Conservation (phyloP, 2,797 vertebrate genomes). For the Sandelia bainsii region DNA sequence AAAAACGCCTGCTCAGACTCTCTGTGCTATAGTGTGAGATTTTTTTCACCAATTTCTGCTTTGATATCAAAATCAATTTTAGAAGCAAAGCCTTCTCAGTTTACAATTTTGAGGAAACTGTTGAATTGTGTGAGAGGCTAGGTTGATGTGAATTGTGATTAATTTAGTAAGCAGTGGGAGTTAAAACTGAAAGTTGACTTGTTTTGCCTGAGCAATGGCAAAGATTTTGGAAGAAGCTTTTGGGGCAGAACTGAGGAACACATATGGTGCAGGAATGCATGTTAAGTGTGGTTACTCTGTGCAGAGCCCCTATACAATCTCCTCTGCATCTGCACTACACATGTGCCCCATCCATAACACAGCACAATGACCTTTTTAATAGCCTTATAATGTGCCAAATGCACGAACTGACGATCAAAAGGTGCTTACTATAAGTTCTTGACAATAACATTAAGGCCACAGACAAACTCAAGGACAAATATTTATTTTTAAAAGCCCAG, state of each 20-base stretch:
- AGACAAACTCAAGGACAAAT: constrained; percentile 20
- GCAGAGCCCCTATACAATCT: constrained; percentile 46
- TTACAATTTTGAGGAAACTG: constrained; percentile 13
- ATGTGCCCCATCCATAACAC: constrained; percentile 64
- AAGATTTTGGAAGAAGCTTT: constrained; percentile 19
- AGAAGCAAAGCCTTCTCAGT: constrained; percentile 42
- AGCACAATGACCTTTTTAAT: constrained; percentile 57
- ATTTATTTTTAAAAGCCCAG: constrained; percentile 20
- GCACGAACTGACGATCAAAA: constrained; percentile 35
- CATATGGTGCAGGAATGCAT: constrained; percentile 70
- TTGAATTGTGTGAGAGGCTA: constrained; percentile 4
- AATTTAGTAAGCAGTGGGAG: constrained; percentile 31
- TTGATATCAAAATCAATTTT: constrained; percentile 59
- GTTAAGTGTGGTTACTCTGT: constrained; percentile 36
- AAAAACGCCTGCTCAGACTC: constrained; percentile 51
- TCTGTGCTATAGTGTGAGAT: not conserved
- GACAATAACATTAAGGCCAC: constrained; percentile 1
- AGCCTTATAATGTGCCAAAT: constrained; percentile 34
- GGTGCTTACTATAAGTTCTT: not conserved
- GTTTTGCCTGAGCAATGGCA: constrained; percentile 23
- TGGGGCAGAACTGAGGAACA: constrained; percentile 28
- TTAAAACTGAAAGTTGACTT: constrained; percentile 37
- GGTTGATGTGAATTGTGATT: constrained; percentile 50
- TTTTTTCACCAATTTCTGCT: constrained; percentile 27
- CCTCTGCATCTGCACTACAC: constrained; percentile 77